A percentile compares a stretch with the other conserved stretches of the same genome.
Evolutionary conservation across 2,113 vertebrate genomes (phyloP).

Genomic region (Solenodon paradoxus): DNA sequence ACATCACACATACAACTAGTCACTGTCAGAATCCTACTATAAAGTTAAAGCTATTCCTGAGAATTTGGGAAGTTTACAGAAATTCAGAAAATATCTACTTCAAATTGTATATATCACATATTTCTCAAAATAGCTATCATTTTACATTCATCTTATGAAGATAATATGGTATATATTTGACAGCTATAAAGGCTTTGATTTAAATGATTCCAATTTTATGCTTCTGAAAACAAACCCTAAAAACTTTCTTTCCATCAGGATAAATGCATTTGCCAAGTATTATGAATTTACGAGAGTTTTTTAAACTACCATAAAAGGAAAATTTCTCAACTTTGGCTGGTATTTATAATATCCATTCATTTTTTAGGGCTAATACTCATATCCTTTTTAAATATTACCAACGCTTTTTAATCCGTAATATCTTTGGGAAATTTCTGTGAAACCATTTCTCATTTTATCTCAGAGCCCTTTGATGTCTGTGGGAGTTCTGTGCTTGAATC

Average conservation of each 20-base stretch:
- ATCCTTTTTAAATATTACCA: slow-evolving; percentile 41
- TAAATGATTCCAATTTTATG: neutral
- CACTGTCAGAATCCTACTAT: neutral
- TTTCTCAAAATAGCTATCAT: slow-evolving; percentile 19
- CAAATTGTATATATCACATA: neutral
- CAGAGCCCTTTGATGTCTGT: slow-evolving; percentile 60
- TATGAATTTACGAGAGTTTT: neutral
- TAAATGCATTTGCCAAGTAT: slow-evolving; percentile 4
- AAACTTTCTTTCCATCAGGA: slow-evolving; percentile 1
- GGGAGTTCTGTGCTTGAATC: slow-evolving; percentile 7
- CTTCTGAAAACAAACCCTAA: slow-evolving; percentile 29
- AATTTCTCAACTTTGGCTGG: slow-evolving; percentile 32
- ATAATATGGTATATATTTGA: neutral
- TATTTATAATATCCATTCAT: slow-evolving; percentile 12
- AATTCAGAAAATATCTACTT: slow-evolving; percentile 17
- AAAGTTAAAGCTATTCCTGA: neutral
- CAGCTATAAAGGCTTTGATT: neutral
- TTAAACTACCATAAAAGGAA: neutral
- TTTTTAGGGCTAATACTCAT: slow-evolving; percentile 35
- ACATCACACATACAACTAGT: neutral
- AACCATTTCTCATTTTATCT: slow-evolving; percentile 33
- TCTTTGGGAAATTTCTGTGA: slow-evolving; percentile 43
- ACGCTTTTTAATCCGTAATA: slow-evolving; percentile 30
- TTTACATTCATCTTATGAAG: neutral
- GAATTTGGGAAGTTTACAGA: neutral